Evolutionary conservation across 2,888 invertebrate genomes (phyloP).

Genomic region (Smittia aterrima): DNA sequence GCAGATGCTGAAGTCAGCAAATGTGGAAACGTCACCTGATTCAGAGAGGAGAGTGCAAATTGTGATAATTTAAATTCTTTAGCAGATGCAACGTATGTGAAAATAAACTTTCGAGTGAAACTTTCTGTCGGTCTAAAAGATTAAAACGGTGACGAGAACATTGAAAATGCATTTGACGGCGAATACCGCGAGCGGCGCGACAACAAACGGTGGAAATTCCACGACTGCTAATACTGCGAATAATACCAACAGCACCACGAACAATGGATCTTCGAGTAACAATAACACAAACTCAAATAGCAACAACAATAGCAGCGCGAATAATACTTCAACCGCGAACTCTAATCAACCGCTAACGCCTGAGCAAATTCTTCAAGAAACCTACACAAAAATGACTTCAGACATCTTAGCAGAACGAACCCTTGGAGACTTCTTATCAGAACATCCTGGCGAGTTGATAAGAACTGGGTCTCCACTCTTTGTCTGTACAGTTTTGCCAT

Average conservation of each 20-base stretch:
- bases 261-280: slow-evolving; percentile 46
- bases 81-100: slow-evolving; percentile 12
- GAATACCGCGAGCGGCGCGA: slow-evolving; percentile 42
- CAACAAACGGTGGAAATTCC: slow-evolving; percentile 33
- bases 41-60: slow-evolving; percentile 3
- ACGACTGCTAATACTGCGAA: slow-evolving; percentile 42
- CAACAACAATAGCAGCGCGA: slow-evolving; percentile 49
- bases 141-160: neutral
- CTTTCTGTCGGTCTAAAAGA: slow-evolving; percentile 10
- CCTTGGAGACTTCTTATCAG: slow-evolving; percentile 80
- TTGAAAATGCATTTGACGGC: slow-evolving; percentile 40
- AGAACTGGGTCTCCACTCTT: slow-evolving; percentile 92
- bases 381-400: slow-evolving; percentile 85
- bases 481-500: slow-evolving; percentile 91
- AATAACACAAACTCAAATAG: slow-evolving; percentile 47
- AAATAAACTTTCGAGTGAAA: slow-evolving; percentile 10
- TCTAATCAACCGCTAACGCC: slow-evolving; percentile 70
- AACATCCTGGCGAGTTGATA: slow-evolving; percentile 89
- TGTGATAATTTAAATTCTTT: neutral
- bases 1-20: neutral
- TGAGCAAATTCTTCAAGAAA: slow-evolving; percentile 70
- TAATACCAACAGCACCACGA: slow-evolving; percentile 34
- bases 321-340: slow-evolving; percentile 51
- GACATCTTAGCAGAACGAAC: slow-evolving; percentile 86
- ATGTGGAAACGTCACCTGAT: neutral